A percentile compares a stretch with the other conserved stretches of the same genome.
phyloP scores from a whole-genome alignment of 2,888 invertebrate genomes.

The Eledone cirrhosa region DNA sequence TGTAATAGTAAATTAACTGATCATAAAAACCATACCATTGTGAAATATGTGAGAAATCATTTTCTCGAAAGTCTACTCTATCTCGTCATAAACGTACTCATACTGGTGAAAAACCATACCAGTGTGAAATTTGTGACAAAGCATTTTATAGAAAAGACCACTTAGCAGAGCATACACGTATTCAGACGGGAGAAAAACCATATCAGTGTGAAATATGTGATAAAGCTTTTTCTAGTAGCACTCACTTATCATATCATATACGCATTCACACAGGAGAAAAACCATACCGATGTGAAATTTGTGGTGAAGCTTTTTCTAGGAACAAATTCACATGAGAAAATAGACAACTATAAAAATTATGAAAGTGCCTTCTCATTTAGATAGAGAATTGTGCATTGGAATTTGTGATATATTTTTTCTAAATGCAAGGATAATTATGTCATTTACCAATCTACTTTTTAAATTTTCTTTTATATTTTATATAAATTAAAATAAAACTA shows the following conservation, averaged over 20 bases:
- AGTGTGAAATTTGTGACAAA: neutral
- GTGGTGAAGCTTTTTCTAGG: neutral
- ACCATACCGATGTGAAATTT: neutral
- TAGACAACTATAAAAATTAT: no score
- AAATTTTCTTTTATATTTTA: no score
- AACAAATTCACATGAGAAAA: no score
- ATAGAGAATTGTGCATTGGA: no score
- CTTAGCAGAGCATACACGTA: neutral
- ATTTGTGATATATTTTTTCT: neutral
- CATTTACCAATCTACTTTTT: no score
- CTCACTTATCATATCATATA: neutral
- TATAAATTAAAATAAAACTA: no score
- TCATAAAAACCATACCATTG: neutral
- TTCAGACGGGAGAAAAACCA: constrained; percentile 6
- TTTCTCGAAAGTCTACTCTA: no score
- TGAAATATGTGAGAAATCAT: no score
- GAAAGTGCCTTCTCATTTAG: neutral
- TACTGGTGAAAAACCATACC: neutral
- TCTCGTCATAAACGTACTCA: neutral
- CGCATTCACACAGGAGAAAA: constrained; percentile 1
- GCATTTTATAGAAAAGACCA: neutral
- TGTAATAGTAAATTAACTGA: neutral
- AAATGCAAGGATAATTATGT: no score
- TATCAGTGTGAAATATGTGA: neutral
- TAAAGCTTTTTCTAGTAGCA: neutral